Evolutionary conservation across 1,140 invertebrate genomes (phyloP), one percentile per base, ranked within the genome.

Genomic region (Zaprionus africanus): DNA sequence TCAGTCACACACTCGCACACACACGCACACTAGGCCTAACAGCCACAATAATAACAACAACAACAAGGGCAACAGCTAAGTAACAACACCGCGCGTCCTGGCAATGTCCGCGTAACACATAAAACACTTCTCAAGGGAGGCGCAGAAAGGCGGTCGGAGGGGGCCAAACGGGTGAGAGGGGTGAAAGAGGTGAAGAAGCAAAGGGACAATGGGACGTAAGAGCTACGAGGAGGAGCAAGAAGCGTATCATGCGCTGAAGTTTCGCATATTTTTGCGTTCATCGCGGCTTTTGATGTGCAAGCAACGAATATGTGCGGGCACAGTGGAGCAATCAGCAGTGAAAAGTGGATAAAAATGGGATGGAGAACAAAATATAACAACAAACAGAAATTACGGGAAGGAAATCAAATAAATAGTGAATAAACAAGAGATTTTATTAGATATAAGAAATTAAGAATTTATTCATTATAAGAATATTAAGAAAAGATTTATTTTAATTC

Each of bases 181-280:
- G 43, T 24, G 51, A n/a, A 41, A 5, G 12, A 41, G 22, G 61
- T 12, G 31, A n/a, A 9, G 22, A 12, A 11, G 62, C 1, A 9
- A 43, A 24, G 43, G 15, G 22, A 22, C 22, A 43, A 41, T 34
- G 34, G 3, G 11, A 9, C 9, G 7, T 11, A 34, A 34, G 31
- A 34, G 36, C 19, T 6, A 46, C 22, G 17, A 46, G 41, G 36
- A 34, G 13, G 17, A 15, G 49, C 7, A 17, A 17, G 13, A 58
- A 34, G n/a, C 13, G n/a, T 46, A 31, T 26, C 36, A 28, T n/a
- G 38, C 62, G 56, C 70, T 88, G 78, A 88, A 84, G 85, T 66
- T 90, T 88, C 78, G 84, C 84, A 84, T 88, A 88, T 88, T 88
- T 88, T 88, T 84, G 81, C 65, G 81, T 81, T 84, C 68, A 62